phyloP scores from a whole-genome alignment of 2,113 vertebrate genomes.

The Hiodon alosoides region DNA sequence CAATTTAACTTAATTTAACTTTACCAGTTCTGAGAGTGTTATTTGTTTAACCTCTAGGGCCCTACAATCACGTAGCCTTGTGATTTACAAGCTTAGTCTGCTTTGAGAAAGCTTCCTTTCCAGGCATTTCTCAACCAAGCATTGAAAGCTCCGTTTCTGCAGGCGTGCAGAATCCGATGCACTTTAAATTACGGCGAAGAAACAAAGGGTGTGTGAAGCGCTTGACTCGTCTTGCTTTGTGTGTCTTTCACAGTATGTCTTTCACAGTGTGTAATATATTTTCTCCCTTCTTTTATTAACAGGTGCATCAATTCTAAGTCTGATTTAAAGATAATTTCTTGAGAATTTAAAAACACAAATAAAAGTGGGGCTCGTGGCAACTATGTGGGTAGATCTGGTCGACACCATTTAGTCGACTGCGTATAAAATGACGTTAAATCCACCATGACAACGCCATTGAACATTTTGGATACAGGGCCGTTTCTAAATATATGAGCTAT shows the following conservation, averaged over 20 bases:
- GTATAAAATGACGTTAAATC: too few relatives aligned
- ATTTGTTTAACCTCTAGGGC: constrained; percentile 13
- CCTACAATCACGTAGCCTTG: background rate
- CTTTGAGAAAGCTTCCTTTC: background rate
- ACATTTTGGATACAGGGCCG: background rate
- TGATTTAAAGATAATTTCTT: too few relatives aligned
- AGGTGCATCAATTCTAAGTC: too few relatives aligned
- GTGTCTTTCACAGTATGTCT: background rate
- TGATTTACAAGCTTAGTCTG: constrained; percentile 1
- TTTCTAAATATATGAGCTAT: too few relatives aligned
- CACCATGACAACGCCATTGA: too few relatives aligned
- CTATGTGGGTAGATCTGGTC: too few relatives aligned
- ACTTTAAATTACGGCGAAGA: background rate
- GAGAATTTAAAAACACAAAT: too few relatives aligned
- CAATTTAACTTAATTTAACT: constrained; percentile 15
- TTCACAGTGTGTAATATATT: background rate
- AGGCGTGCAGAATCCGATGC: background rate
- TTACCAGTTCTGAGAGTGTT: constrained; percentile 10
- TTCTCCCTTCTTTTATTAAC: background rate
- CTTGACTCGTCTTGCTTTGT: too few relatives aligned
- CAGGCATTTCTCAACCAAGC: background rate
- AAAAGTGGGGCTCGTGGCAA: too few relatives aligned
- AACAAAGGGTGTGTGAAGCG: background rate
- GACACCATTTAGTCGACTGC: too few relatives aligned
- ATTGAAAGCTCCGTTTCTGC: background rate